phyloP scores from a whole-genome alignment of 2,888 invertebrate genomes.

The Caenorhabditis sulstoni region DNA sequence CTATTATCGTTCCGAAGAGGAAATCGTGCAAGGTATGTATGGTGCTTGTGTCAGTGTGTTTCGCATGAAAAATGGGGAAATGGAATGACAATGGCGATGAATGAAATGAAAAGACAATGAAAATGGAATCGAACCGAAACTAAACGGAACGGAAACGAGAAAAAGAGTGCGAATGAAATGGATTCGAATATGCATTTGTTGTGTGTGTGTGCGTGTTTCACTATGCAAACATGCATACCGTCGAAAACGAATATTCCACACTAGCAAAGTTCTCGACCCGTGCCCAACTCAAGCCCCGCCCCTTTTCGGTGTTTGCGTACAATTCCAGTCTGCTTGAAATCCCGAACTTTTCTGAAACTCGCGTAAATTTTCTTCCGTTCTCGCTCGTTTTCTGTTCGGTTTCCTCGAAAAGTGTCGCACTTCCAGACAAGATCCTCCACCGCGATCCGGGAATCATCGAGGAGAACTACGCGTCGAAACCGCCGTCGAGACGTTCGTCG shows the following conservation, averaged over 20 bases:
- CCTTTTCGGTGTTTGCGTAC: no score
- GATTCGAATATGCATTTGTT: neutral
- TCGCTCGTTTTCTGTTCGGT: neutral
- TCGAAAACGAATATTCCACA: no score
- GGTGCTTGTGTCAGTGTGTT: neutral
- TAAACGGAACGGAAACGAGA: neutral
- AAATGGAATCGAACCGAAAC: slow-evolving; percentile 14
- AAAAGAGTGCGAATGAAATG: neutral
- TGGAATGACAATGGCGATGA: neutral
- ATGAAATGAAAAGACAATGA: slow-evolving; percentile 24
- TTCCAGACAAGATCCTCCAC: slow-evolving; percentile 49
- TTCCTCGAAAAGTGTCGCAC: neutral
- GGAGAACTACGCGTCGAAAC: slow-evolving; percentile 50
- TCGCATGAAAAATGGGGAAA: neutral
- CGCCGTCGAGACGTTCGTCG: slow-evolving; percentile 31
- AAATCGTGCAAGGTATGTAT: slow-evolving; percentile 50
- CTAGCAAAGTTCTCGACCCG: no score
- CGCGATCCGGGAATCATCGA: slow-evolving; percentile 57
- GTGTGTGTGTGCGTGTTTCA: neutral
- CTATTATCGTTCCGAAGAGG: slow-evolving; percentile 57
- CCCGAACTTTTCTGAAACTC: no score
- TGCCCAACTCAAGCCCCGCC: no score
- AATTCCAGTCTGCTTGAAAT: no score
- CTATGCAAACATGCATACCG: slow-evolving; percentile 3
- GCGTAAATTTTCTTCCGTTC: no score